Evolutionary conservation across 2,888 invertebrate genomes (phyloP).

Genomic region (Anoplius nigerrimus): DNA sequence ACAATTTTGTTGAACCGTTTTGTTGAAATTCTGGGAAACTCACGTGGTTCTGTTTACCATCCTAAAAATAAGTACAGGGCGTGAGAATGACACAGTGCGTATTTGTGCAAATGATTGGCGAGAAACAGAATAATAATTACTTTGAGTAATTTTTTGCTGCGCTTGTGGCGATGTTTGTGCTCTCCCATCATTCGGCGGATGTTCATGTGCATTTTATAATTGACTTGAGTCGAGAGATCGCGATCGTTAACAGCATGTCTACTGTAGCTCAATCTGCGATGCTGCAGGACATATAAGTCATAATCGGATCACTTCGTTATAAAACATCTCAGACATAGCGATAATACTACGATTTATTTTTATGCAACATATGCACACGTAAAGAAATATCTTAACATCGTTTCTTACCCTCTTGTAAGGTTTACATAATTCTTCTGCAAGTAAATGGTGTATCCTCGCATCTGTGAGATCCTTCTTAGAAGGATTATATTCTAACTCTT

Average conservation of each 20-base stretch:
- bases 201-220: slow-evolving; percentile 94
- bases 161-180: slow-evolving; percentile 86
- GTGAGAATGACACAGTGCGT: too few relatives aligned
- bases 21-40: slow-evolving; percentile 93
- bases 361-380: not conserved
- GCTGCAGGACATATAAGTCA: slow-evolving; percentile 78
- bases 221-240: slow-evolving; percentile 89
- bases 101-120: slow-evolving; percentile 16
- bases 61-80: slow-evolving; percentile 75
- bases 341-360: too few relatives aligned
- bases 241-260: slow-evolving; percentile 93
- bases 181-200: slow-evolving; percentile 91
- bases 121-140: slow-evolving; percentile 72
- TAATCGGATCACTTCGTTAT: too few relatives aligned
- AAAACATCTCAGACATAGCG: too few relatives aligned
- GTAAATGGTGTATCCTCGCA: slow-evolving; percentile 93
- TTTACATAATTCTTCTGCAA: slow-evolving; percentile 92
- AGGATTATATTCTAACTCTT: slow-evolving; percentile 94
- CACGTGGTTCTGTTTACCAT: slow-evolving; percentile 91
- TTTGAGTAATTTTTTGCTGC: slow-evolving; percentile 90
- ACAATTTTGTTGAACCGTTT: slow-evolving; percentile 91
- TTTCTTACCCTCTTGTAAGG: slow-evolving; percentile 88
- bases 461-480: slow-evolving; percentile 94
- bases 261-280: slow-evolving; percentile 92
- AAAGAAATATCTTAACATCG: not conserved